Evolutionary conservation across 2,888 invertebrate species (phyloP).

Genomic region (Xestia c-nigrum): DNA sequence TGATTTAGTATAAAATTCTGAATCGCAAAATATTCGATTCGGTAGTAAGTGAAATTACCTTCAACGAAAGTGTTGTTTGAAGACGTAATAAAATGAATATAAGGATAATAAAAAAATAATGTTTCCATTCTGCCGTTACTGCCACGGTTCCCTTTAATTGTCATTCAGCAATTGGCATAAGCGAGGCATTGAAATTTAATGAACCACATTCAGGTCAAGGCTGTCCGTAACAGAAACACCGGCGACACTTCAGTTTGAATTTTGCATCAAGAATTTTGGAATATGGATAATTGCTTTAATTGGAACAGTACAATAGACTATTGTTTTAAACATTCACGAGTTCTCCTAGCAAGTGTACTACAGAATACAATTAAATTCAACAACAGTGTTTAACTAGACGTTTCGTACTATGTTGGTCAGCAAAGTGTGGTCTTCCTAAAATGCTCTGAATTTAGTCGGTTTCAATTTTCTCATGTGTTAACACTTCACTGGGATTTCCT

Average conservation of each 20-base stretch:
- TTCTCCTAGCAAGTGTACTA: constrained; percentile 29
- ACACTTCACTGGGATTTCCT: constrained; percentile 27
- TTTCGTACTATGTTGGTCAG: constrained; percentile 1
- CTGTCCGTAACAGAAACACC: constrained; percentile 70
- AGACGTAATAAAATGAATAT: constrained; percentile 74
- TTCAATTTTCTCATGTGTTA: constrained; percentile 14
- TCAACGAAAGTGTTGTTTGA: constrained; percentile 67
- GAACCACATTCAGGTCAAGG: constrained; percentile 86
- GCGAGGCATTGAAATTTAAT: constrained; percentile 84
- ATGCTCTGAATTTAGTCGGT: constrained; percentile 3
- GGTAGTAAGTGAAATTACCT: constrained; percentile 46
- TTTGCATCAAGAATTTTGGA: constrained; percentile 66
- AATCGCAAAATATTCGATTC: constrained; percentile 32
- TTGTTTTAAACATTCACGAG: constrained; percentile 54
- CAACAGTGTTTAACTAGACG: constrained; percentile 9
- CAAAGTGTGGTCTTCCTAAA: background rate
- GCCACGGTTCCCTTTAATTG: constrained; percentile 82
- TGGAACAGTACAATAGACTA: constrained; percentile 50
- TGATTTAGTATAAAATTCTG: constrained; percentile 5
- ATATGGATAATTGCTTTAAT: constrained; percentile 62
- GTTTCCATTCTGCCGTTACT: constrained; percentile 75
- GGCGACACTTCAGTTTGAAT: constrained; percentile 61
- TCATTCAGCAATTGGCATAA: constrained; percentile 82
- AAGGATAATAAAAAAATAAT: constrained; percentile 76
- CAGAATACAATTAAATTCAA: constrained; percentile 28